Evolutionary conservation across 2,113 vertebrate species (phyloP), one percentile per base, ranked within the genome.

Genomic region (Cinclus cinclus): DNA sequence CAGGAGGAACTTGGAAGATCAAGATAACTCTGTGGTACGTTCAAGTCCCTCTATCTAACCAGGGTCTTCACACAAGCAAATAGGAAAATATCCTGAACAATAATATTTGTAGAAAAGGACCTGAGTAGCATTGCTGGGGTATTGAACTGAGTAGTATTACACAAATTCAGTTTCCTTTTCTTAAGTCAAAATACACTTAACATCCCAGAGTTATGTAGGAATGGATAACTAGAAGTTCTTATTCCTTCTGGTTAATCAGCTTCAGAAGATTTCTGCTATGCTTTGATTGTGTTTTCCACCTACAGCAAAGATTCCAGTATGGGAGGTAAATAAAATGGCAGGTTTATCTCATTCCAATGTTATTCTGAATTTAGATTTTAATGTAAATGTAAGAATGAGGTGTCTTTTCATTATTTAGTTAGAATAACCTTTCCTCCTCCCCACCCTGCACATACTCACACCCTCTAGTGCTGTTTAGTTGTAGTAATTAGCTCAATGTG

Each of bases 401-500:
- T 33, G 78, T 83, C 62, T 94, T 96, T 73, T 50, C 13, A 14
- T 89, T 64, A 27, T 44, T 91, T 79, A 82, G 50, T 84, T 88
- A 74, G 88, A 75, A 78, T 87, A 50, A 35, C 41, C 58, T 90
- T 88, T 39, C 39, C 22, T 90, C 22, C 39, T 87, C 22, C 47
- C 56, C 31, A 71, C 20, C 60, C 71, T 56, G 64, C 64, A 47
- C 33, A 23, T 23, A 68, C 20, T n/a, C 21, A 35, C 42, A 33
- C 25, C 33, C 64, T 59, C 76, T 35, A 75, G 81, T 86, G 83
- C 89, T 97, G 97, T 97, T 97, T 98, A 97, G 97, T 97, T 98
- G 97, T 96, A 97, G 97, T 98, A 99, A 99, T 99, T 99, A 99
- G 98, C 98, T 99, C 98, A 95, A 93, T 98, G 97, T 97, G 97